Evolutionary conservation across 2,797 vertebrate species (phyloP), one percentile per base, ranked within the genome.

Genomic region (Glyptemys insculpta): DNA sequence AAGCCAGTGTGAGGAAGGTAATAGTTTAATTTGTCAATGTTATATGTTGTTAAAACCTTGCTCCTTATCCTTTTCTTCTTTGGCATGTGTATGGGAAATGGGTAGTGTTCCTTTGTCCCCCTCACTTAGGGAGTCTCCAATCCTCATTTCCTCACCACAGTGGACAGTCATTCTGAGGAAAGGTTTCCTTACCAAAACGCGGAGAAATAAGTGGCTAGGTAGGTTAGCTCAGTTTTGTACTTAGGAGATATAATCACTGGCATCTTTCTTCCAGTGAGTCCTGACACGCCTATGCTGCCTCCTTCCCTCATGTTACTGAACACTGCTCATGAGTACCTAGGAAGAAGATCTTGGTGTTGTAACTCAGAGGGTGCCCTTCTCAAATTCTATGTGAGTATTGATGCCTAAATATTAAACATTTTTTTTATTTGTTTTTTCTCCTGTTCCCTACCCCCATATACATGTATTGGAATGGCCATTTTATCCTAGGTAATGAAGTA

Each of bases 221-320:
- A 29, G 2, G 41, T 86, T 85, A 87, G 79, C 18, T 91, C 25
- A 18, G 11, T 53, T 91, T 88, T 50, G 78, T 85, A 2, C 72
- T 80, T 74, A 44, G 88, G 44, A 78, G 25, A 47, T 49, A 12
- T 87, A 47, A 50, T 93, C 93, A 56, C 54, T 16, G 74, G 53
- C 59, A 83, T 90, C 44, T 97, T 86, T 92, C 91, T 97, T 98
- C 47, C 97, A 99, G 99, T 98, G 95, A 98, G 98, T 93, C 97
- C 98, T 1, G 99, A 99, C 93, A 98, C 98, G 1, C 99, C 99
- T 27, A 98, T 99, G 99, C 98, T 99, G 92, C 99, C 99, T 1
- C 99, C 99, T 50, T 99, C 99, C 2, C 99, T 99, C 85, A 99
- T 99, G 99, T 98, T 99, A 80, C 98, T 99, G 88, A 99, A 99